Evolutionary conservation across 2,888 invertebrate genomes (phyloP).

Genomic region (Diadromus collaris): DNA sequence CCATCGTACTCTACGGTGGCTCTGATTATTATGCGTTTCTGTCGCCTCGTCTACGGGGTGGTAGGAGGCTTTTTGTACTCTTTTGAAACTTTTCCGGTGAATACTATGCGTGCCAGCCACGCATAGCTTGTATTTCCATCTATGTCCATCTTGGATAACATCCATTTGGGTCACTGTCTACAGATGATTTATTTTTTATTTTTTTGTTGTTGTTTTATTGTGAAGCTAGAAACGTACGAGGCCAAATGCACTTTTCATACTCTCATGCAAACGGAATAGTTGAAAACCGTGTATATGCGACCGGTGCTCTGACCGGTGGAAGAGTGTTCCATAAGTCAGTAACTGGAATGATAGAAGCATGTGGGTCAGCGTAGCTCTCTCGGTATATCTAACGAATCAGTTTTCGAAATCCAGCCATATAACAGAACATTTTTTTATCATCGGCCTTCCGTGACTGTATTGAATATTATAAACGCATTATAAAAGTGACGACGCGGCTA

Average conservation of each 20-base stretch:
- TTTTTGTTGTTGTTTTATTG: not conserved
- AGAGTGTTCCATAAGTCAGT: not conserved
- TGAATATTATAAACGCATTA: not conserved
- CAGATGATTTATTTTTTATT: not conserved
- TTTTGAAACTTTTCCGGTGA: constrained; percentile 30
- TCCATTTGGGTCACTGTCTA: constrained; percentile 11
- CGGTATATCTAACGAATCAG: not conserved
- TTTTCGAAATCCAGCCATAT: not conserved
- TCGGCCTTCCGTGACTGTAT: not conserved
- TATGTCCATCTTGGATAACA: constrained; percentile 26
- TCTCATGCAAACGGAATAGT: constrained; percentile 4
- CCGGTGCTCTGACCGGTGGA: not conserved
- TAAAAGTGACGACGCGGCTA: not conserved
- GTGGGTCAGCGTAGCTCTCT: not conserved
- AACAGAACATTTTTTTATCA: not conserved
- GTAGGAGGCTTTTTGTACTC: constrained; percentile 24
- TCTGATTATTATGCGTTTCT: constrained; percentile 56
- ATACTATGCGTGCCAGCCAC: constrained; percentile 10
- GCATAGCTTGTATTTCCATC: constrained; percentile 35
- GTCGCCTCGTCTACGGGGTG: constrained; percentile 24
- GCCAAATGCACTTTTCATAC: constrained; percentile 2
- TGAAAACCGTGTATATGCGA: not conserved
- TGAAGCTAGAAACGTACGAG: not conserved
- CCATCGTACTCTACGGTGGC: constrained; percentile 28
- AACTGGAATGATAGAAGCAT: not conserved